A percentile compares a stretch with the other conserved stretches of the same genome.
Evolutionary conservation across 2,888 invertebrate genomes (phyloP).

Genomic region (Trichacis sp.): DNA sequence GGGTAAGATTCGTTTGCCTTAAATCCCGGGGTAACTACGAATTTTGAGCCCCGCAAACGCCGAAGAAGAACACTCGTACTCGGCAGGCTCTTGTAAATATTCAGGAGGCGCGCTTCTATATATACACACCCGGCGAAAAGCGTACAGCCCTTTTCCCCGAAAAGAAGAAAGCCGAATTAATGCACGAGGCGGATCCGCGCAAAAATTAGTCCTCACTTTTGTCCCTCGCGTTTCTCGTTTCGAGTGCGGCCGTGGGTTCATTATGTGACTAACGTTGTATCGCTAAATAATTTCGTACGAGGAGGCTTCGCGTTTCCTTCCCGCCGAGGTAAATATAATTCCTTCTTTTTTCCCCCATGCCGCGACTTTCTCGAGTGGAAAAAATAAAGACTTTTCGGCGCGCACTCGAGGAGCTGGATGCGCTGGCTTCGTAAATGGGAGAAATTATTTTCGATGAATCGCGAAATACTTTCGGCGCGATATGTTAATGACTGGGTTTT

Average conservation of each 20-base stretch:
- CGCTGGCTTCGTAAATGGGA: too few relatives aligned
- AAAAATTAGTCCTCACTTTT: constrained; percentile 21
- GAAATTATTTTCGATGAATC: too few relatives aligned
- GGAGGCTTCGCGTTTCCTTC: too few relatives aligned
- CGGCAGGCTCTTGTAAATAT: constrained; percentile 47
- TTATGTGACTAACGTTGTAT: constrained; percentile 5
- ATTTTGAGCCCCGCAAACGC: constrained; percentile 38
- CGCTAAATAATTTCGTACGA: background rate
- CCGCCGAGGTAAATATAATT: background rate
- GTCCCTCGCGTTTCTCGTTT: too few relatives aligned
- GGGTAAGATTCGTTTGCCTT: constrained; percentile 51
- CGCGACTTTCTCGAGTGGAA: too few relatives aligned
- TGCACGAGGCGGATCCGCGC: constrained; percentile 32
- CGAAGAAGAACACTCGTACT: constrained; percentile 44
- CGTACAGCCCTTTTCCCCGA: background rate
- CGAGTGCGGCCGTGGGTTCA: background rate
- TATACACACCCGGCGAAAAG: constrained; percentile 2
- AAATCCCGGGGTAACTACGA: constrained; percentile 39
- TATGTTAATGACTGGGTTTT: too few relatives aligned
- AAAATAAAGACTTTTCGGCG: too few relatives aligned
- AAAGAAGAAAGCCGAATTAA: constrained; percentile 28
- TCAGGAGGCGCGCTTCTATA: constrained; percentile 35
- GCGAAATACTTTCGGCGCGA: too few relatives aligned
- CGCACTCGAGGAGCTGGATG: too few relatives aligned
- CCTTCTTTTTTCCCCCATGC: background rate